Conservation (phyloP, 37 sponge, comb jelly and placozoan species). For the Beroe ovata region DNA sequence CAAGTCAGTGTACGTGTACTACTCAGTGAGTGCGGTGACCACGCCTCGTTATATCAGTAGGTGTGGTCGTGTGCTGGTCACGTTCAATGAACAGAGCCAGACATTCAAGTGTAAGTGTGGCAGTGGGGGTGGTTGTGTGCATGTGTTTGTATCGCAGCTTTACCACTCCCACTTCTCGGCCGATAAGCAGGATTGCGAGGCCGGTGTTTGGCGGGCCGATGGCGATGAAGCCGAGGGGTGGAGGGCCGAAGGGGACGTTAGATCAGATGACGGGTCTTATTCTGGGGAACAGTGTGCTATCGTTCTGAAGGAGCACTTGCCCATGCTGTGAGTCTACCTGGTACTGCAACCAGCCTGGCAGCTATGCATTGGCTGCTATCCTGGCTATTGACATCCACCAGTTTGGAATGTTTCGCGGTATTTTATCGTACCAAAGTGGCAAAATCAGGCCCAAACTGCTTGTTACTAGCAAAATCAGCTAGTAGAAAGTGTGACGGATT, state of each 20-base stretch:
- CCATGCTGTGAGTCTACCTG: neutral
- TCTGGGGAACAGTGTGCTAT: neutral
- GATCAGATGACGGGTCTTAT: neutral
- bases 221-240: neutral
- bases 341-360: no score
- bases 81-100: constrained; percentile 28
- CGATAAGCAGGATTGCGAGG: neutral
- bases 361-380: no score
- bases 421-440: no score
- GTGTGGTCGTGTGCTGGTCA: constrained; percentile 7
- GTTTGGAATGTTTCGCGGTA: no score
- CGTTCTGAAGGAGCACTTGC: neutral
- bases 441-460: constrained; percentile 1
- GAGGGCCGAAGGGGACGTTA: neutral
- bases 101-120: constrained; percentile 62
- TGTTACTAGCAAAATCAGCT: constrained; percentile 31
- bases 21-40: neutral
- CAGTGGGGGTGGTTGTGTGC: constrained; percentile 13
- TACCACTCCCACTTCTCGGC: constrained; percentile 8
- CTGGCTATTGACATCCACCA: no score
- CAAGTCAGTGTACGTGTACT: neutral
- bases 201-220: neutral
- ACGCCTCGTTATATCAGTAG: constrained; percentile 14
- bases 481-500: neutral
- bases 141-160: constrained; percentile 28